Conservation (phyloP, 2,888 invertebrate species). For the Nebria salina region DNA sequence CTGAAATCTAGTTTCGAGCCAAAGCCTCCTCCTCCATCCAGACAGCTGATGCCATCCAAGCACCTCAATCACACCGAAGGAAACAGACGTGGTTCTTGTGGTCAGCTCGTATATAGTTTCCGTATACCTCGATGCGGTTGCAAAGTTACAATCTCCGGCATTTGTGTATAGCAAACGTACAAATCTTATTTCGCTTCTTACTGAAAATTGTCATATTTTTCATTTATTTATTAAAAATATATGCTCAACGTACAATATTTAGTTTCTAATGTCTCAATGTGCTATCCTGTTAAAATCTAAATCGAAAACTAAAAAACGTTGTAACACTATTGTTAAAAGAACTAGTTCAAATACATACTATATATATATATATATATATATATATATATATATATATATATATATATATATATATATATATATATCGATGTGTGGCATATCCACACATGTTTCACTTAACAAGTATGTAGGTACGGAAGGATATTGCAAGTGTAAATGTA, state of each 20-base stretch:
- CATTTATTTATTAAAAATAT: too few species aligned
- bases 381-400: background rate
- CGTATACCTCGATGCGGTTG: slow-evolving; percentile 12
- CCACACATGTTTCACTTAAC: slow-evolving; percentile 21
- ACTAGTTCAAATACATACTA: background rate
- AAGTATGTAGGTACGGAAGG: background rate
- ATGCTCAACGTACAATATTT: too few species aligned
- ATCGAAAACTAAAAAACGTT: too few species aligned
- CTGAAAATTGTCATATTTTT: background rate
- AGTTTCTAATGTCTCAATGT: too few species aligned
- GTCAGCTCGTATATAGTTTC: slow-evolving; percentile 7
- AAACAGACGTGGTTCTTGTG: slow-evolving; percentile 3
- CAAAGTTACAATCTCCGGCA: slow-evolving; percentile 7
- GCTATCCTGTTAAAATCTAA: too few species aligned
- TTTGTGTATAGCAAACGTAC: background rate
- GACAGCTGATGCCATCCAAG: slow-evolving; percentile 3
- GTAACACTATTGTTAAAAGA: too few species aligned
- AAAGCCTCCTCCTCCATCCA: background rate
- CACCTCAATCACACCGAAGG: slow-evolving; percentile 9
- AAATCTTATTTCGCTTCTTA: background rate
- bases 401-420: background rate
- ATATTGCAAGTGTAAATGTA: slow-evolving; percentile 14
- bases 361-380: background rate
- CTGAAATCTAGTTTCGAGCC: slow-evolving; percentile 29
- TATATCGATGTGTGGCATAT: background rate